Evolutionary conservation across 2,888 invertebrate species (phyloP).

Genomic region (Tribolium freemani): DNA sequence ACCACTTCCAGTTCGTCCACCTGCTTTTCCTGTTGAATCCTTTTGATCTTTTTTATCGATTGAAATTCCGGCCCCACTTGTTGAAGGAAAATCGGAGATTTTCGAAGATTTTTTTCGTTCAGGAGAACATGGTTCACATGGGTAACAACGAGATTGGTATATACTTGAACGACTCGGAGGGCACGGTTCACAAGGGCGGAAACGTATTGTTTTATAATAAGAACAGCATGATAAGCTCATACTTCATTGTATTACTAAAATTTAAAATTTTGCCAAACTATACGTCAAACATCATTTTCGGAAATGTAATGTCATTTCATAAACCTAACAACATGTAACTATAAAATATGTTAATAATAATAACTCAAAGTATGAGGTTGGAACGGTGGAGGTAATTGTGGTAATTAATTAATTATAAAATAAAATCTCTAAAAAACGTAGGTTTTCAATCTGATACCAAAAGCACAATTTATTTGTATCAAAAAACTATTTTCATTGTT

Average conservation of each 20-base stretch:
- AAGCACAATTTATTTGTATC: no score
- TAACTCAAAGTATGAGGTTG: no score
- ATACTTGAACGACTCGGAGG: not conserved
- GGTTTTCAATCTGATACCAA: no score
- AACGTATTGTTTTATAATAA: constrained; percentile 13
- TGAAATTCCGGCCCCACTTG: not conserved
- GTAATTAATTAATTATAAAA: no score
- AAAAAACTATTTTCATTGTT: no score
- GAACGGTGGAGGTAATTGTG: no score
- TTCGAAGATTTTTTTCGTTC: not conserved
- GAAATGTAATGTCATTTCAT: not conserved
- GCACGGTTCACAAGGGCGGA: constrained; percentile 3
- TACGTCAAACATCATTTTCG: constrained; percentile 6
- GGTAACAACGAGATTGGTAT: not conserved
- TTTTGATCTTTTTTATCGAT: not conserved
- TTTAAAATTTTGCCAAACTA: not conserved
- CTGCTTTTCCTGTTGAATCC: not conserved
- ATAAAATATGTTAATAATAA: no score
- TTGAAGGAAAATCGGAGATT: constrained; percentile 3
- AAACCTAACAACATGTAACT: not conserved
- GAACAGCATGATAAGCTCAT: constrained; percentile 24
- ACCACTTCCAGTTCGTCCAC: not conserved
- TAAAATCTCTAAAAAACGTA: no score
- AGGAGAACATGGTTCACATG: constrained; percentile 1
- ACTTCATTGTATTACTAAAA: constrained; percentile 22